phyloP scores from a whole-genome alignment of 2,113 vertebrate species.

The Saimiri boliviensis region DNA sequence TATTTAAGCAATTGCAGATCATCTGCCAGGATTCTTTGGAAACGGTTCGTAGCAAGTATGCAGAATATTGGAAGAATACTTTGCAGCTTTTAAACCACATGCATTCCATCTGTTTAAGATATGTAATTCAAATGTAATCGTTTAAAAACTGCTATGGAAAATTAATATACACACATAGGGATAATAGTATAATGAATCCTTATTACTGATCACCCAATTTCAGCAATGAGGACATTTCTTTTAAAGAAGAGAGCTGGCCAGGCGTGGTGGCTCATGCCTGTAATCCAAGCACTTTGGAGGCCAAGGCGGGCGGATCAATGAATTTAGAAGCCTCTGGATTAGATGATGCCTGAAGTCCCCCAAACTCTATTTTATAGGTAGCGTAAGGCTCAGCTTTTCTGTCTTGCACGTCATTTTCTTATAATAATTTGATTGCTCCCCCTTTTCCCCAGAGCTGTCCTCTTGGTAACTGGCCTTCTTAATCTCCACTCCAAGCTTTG shows the following conservation, averaged over 20 bases:
- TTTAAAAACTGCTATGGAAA: conserved; percentile 8
- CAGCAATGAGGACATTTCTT: not conserved
- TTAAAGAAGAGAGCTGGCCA: not conserved
- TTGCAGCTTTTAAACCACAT: not conserved
- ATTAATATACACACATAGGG: not conserved
- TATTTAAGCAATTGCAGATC: not conserved
- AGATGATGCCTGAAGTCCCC: not conserved
- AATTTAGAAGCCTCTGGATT: not conserved
- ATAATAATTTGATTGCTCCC: not conserved
- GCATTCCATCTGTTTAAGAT: not conserved
- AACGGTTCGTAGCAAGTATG: not conserved
- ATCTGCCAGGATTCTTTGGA: not conserved
- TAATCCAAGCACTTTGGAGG: too few species aligned
- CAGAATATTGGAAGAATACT: not conserved
- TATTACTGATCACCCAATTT: not conserved
- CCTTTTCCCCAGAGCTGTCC: not conserved
- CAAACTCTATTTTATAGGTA: not conserved
- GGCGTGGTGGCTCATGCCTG: too few species aligned
- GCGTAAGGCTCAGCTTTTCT: not conserved
- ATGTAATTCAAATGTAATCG: not conserved
- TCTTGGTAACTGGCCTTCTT: not conserved
- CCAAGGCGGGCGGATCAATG: too few species aligned
- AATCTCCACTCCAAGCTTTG: not conserved
- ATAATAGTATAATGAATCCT: not conserved
- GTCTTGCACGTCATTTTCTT: not conserved